Percentiles rank a stretch among this genome's conserved stretches.
Evolutionary conservation across 2,113 vertebrate genomes (phyloP).

Genomic region (Toxotes jaculatrix): DNA sequence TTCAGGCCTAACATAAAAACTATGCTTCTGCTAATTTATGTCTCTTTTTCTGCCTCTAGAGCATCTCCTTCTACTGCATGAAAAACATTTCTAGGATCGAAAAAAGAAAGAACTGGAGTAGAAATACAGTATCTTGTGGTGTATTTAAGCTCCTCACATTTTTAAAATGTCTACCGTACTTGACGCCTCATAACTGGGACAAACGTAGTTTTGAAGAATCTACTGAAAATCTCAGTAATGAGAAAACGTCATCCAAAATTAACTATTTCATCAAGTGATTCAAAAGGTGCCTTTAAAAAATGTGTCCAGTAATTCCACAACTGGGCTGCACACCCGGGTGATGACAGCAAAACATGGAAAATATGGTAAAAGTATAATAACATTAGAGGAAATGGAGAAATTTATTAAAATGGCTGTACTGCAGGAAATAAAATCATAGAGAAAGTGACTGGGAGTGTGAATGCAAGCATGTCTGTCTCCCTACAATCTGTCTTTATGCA

Average conservation of each 20-base stretch:
- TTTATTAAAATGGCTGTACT: constrained; percentile 45
- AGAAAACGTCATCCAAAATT: neutral
- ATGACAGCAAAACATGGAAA: constrained; percentile 36
- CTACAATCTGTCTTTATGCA: constrained; percentile 13
- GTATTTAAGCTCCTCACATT: neutral
- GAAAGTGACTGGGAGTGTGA: constrained; percentile 43
- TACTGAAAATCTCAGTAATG: neutral
- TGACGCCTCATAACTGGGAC: neutral
- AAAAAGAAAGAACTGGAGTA: neutral
- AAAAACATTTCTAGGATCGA: no score
- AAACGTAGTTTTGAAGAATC: neutral
- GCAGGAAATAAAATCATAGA: constrained; percentile 54
- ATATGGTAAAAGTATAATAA: constrained; percentile 12
- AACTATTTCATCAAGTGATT: neutral
- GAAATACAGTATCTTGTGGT: neutral
- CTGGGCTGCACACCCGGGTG: neutral
- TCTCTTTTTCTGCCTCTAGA: neutral
- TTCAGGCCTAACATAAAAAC: neutral
- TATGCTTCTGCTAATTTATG: neutral
- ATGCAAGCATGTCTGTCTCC: constrained; percentile 23
- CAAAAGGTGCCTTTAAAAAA: neutral
- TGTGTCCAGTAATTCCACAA: neutral
- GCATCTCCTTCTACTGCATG: neutral
- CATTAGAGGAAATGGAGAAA: constrained; percentile 32
- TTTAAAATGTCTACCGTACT: no score